Base-by-base conservation (phyloP, 2,797 vertebrate genomes). In the Steatocranus sp. region DNA sequence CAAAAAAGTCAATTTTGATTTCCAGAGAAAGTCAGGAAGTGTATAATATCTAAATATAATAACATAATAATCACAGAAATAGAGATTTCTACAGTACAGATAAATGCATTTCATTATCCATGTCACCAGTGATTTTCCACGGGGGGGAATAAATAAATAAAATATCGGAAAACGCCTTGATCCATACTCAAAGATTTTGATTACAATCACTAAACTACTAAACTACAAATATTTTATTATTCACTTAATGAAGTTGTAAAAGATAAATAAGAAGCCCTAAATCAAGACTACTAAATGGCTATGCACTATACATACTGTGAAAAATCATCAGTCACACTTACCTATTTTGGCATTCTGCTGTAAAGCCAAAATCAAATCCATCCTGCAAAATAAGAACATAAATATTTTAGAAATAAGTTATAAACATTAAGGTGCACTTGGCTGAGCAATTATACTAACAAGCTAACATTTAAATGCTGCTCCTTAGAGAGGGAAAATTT, bases 371-470 rank as follows among this genome's bases (percentile, higher is more conserved):
- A 51, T 88, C 78, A 83, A 90, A 61, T 36, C 30, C 85, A 79
- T 91, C 91, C 95, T 96, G 88, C 7, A 89, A 90, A 84, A 84
- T 12, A 81, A 75, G 79, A 3, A 73, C 4, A 82, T 2, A 76
- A 50, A 36, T 12, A n/a, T 8, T 70, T 46, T 18, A 73, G 25
- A 48, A 30, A 18, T 48, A 18, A 18, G 46, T 27, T 27, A 18
- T 70, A 73, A 73, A 73, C 10, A 48, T 30, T 48, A 48, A 73
- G 0, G 41, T 46, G 17, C 11, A 6, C 5, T 48, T 73, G 25
- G 17, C 41, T 48, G 25, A 73, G 25, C 15, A 73, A n/a, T 48
- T 73, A 48, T 73, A 73, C 38, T 27, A 30, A 46, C 10, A n/a
- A 48, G 41, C 17, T 48, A 5, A 30, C 41, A 46, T 46, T 46